Base-by-base conservation (phyloP, 2,888 invertebrate genomes). In the Acrocera orbiculus region DNA sequence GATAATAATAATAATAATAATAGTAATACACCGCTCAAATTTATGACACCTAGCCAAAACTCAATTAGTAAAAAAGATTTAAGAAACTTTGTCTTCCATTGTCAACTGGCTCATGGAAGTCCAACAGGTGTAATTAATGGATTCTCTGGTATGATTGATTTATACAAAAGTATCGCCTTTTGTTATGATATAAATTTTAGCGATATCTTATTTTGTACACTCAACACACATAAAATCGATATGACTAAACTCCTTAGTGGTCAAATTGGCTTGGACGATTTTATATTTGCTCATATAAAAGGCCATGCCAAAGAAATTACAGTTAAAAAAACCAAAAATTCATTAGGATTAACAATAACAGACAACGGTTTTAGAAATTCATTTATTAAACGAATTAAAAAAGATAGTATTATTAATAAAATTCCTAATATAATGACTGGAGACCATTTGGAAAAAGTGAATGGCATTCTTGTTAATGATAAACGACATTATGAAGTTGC, bases 281-380 rank as follows among this genome's bases (percentile, higher is more conserved):
- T 96, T 53, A 95, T 98, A 64, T 98, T 93, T 62, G 95, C 89
- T 43, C 98, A 98, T 56, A 73, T 79, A 52, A 92, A 87, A 73
- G 95, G 95, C 8, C 76, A 85, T 43, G 80, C 87, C 5, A 95
- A 96, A 58, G 95, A 96, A 64, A 79, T 96, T 34, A 92, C 93
- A 64, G 72, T 98, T 36, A 69, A 78, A 3, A 98, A 98, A 67
- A 75, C 80, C 6, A 90, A 93, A 59, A 87, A 92, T 49, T 82
- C 93, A 1, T 64, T 98, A 36, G 98, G 98, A 11, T 66, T 98
- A 40, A 96, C 96, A 23, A 93, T 98, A 37, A 95, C 96, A 14
- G 96, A 98, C 56, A 98, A 98, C 61, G 95, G 95, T 2, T 85
- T 87, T 13, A 96, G 96, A 17, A 90, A 86, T 57, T 85, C 93